Evolutionary conservation across 2,113 vertebrate genomes (phyloP), one percentile per base, ranked within the genome.

Genomic region (Pterocles orientalis): DNA sequence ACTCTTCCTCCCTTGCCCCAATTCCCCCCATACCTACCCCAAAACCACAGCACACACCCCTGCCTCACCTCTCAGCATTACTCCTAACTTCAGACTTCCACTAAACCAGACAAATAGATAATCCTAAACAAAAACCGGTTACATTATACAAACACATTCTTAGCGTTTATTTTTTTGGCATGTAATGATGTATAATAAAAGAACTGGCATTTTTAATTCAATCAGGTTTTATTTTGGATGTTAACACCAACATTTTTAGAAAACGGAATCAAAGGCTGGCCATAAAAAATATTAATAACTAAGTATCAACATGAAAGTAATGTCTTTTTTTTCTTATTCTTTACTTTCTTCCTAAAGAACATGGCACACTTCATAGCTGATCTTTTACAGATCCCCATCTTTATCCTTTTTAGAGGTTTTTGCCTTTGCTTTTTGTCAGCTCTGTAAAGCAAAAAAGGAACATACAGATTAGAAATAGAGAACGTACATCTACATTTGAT

Each of bases 361-460:
- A 89, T 28, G 5, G 89, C 50, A 31, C 75, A 86, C 83, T 97
- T 98, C 96, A 95, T 45, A 54, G 71, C 26, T 18, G 80, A 91
- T 94, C 78, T 95, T 93, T 82, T 94, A 60, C 56, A 58, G 72
- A 92, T 69, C 7, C 58, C 75, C 85, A 43, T 77, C 91, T 93
- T 97, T 47, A 92, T 41, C 88, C 86, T 97, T 83, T 58, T 97
- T 8, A 19, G 91, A 88, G 84, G 97, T 50, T 97, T 97, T 78
- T 84, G 96, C 85, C 84, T 95, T 89, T 92, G 92, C 86, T 97
- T 98, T 95, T 88, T 94, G 72, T 88, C 94, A 87, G 84, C 58
- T 87, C 98, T 98, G 97, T 79, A 97, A 97, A 97, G 87, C 58
- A 98, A 95, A 85, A 88, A 79, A 96, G 2, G 25, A 81, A 96